These are phyloP conservation scores for Pelodiscus sinensis DNA, from an alignment of 2,113 vertebrate species.

Conservation along the genomic window DNA sequence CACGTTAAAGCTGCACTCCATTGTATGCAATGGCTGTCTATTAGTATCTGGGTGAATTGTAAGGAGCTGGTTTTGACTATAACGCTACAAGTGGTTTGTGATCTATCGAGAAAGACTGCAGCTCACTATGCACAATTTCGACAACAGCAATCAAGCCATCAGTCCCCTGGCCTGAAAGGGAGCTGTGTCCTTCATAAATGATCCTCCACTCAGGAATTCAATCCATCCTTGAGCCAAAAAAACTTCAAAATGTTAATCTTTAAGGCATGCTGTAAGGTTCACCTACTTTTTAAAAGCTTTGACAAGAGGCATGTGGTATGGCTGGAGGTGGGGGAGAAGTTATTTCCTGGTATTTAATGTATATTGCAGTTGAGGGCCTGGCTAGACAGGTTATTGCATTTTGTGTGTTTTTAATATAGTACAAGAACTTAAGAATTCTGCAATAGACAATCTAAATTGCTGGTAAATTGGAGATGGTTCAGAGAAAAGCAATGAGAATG, in stretches of 20 bases:
- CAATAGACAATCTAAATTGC: background rate
- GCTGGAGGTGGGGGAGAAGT: background rate
- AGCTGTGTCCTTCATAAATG: background rate
- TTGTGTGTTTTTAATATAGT: background rate
- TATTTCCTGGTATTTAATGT: accelerated
- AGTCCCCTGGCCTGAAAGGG: background rate
- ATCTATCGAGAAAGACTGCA: background rate
- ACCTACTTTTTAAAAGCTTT: background rate
- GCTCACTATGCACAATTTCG: background rate
- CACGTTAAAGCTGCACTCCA: background rate
- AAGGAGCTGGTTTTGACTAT: background rate
- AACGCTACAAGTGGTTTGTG: background rate
- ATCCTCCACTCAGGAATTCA: background rate
- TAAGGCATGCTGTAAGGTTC: background rate
- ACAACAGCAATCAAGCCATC: background rate
- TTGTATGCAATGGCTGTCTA: background rate
- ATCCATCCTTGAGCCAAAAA: background rate
- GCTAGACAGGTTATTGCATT: background rate
- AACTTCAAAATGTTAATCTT: background rate
- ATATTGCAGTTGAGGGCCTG: accelerated
- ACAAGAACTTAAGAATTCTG: background rate
- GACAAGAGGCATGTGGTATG: accelerated
- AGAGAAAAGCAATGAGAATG: background rate
- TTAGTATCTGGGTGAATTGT: background rate
- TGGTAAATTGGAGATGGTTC: background rate